Evolutionary conservation across 2,888 invertebrate genomes (phyloP).

Genomic region (Drosophila prolongata): DNA sequence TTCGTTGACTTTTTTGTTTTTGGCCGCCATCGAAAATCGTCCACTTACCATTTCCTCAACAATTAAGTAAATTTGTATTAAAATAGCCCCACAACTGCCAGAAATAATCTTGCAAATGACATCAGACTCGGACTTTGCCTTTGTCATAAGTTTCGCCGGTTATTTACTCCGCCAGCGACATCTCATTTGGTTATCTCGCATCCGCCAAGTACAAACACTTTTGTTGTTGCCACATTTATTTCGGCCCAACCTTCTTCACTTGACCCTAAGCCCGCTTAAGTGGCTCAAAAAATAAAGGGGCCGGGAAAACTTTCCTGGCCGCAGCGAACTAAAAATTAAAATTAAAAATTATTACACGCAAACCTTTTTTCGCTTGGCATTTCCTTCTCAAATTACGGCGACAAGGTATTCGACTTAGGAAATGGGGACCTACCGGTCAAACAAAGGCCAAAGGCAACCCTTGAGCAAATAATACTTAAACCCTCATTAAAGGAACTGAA

Average conservation of each 20-base stretch:
- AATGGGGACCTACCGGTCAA: constrained; percentile 46
- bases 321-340: constrained; percentile 73
- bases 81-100: constrained; percentile 27
- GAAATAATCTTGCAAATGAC: constrained; percentile 41
- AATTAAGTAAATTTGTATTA: constrained; percentile 38
- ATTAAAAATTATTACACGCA: constrained; percentile 74
- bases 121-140: constrained; percentile 33
- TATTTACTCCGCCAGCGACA: constrained; percentile 39
- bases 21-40: not conserved
- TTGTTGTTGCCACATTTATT: constrained; percentile 42
- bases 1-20: not conserved
- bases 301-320: constrained; percentile 43
- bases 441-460: constrained; percentile 75
- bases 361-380: constrained; percentile 31
- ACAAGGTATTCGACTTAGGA: constrained; percentile 57
- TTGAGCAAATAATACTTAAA: constrained; percentile 78
- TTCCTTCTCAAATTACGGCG: constrained; percentile 51
- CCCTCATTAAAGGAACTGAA: constrained; percentile 75
- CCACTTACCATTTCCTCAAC: constrained; percentile 2
- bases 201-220: constrained; percentile 45
- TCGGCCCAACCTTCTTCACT: constrained; percentile 14
- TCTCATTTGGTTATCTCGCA: constrained; percentile 57
- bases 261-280: constrained; percentile 39
- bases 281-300: constrained; percentile 38
- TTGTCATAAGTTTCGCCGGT: constrained; percentile 39